Evolutionary conservation across 2,797 vertebrate genomes (phyloP).

Genomic region (Gallirallus australis): DNA sequence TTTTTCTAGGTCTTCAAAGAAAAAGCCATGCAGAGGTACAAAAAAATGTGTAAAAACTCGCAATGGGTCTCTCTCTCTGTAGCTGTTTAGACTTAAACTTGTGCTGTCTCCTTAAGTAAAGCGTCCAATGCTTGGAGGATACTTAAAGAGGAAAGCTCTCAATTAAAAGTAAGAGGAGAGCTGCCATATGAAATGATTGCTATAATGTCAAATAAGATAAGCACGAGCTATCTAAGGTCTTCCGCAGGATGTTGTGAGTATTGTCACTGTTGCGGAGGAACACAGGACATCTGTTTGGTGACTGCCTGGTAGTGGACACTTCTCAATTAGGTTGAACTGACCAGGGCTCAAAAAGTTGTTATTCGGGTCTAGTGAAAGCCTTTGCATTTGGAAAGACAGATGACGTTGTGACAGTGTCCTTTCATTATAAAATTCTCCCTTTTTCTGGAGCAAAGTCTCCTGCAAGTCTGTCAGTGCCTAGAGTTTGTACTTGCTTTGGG

Average conservation of each 20-base stretch:
- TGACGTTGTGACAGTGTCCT: neutral
- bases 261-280: neutral
- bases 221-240: neutral
- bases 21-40: neutral
- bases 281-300: neutral
- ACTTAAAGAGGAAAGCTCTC: neutral
- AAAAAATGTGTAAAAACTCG: neutral
- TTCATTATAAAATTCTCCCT: neutral
- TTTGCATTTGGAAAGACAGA: neutral
- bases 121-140: neutral
- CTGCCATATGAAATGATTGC: neutral
- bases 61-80: neutral
- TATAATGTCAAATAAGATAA: neutral
- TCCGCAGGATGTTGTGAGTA: neutral
- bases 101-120: neutral
- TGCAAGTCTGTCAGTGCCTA: neutral
- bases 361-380: neutral
- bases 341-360: neutral
- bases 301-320: neutral
- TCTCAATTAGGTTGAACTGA: neutral
- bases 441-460: neutral
- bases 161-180: neutral
- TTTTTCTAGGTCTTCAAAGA: neutral
- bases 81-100: neutral
- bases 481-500: neutral